These are phyloP conservation scores for Vanacampus margaritifer DNA, from an alignment of 2,113 vertebrate species.

Conservation along the genomic window DNA sequence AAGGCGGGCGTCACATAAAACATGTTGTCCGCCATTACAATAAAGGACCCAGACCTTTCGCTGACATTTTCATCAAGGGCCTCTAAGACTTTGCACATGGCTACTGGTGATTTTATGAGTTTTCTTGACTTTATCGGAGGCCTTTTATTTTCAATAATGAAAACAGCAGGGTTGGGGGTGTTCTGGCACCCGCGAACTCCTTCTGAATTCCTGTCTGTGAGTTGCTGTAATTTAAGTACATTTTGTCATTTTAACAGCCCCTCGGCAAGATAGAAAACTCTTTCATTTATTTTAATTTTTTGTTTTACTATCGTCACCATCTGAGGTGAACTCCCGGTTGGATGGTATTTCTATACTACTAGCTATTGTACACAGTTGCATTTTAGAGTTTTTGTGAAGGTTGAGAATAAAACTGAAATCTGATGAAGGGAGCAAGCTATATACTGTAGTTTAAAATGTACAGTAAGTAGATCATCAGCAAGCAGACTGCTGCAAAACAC, in stretches of 20 bases:
- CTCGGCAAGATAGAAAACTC: not conserved
- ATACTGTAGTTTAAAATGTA: too few relatives aligned
- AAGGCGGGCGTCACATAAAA: conserved; percentile 42
- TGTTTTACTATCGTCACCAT: not conserved
- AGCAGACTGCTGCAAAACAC: conserved; percentile 22
- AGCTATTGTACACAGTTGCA: not conserved
- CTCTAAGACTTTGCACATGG: conserved; percentile 27
- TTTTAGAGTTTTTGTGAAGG: not conserved
- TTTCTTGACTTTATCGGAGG: conserved; percentile 47
- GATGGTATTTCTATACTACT: not conserved
- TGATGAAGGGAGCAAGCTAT: not conserved
- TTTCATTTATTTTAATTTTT: not conserved
- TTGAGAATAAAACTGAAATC: not conserved
- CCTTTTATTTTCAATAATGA: conserved; percentile 64
- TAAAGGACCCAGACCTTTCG: conserved; percentile 41
- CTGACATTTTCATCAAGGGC: conserved; percentile 57
- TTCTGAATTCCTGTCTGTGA: conserved; percentile 45
- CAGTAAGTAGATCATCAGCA: conserved; percentile 5
- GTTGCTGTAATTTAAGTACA: conserved; percentile 22
- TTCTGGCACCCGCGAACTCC: conserved; percentile 39
- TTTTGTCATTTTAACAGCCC: conserved; percentile 7
- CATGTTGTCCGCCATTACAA: conserved; percentile 19
- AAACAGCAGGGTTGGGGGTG: conserved; percentile 58
- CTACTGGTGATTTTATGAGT: conserved; percentile 54
- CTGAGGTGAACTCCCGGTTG: conserved; percentile 3